Evolutionary conservation across 1,140 invertebrate genomes (phyloP).

Genomic region (Dinothrombium tinctorium): DNA sequence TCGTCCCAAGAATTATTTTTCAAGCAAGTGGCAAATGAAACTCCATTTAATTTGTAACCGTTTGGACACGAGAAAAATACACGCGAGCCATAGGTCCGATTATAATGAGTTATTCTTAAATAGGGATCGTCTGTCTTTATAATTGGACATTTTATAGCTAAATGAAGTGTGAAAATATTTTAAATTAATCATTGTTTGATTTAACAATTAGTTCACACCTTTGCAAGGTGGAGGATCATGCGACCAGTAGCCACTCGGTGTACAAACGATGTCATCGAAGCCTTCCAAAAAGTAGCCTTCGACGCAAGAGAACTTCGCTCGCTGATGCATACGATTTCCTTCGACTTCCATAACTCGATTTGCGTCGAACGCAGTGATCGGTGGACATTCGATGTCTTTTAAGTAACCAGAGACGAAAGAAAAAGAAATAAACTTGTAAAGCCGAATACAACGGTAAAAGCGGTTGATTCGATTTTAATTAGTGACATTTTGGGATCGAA

Average conservation of each 20-base stretch:
- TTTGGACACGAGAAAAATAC: conserved; percentile 54
- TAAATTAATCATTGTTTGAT: neutral
- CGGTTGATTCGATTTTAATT: no score
- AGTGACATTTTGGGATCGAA: no score
- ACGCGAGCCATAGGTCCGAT: conserved; percentile 36
- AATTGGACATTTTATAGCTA: conserved; percentile 35
- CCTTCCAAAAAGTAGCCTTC: conserved; percentile 14
- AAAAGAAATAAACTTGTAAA: no score
- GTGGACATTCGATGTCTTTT: conserved; percentile 15
- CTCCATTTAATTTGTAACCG: conserved; percentile 45
- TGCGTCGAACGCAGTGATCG: conserved; percentile 14
- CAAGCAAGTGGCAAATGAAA: conserved; percentile 45
- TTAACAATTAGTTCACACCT: no score
- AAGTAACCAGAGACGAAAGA: no score
- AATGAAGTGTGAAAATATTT: no score
- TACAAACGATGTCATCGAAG: conserved; percentile 13
- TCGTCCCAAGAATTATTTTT: conserved; percentile 43
- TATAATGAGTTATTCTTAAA: conserved; percentile 32
- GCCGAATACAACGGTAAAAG: no score
- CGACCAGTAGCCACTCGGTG: conserved; percentile 15
- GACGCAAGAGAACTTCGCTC: conserved; percentile 15
- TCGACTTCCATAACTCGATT: conserved; percentile 15
- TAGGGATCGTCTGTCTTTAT: conserved; percentile 25
- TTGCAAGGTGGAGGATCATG: conserved; percentile 14
- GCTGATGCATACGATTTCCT: conserved; percentile 14